phyloP scores from a whole-genome alignment of 2,888 invertebrate genomes.

The Aphidius colemani region DNA sequence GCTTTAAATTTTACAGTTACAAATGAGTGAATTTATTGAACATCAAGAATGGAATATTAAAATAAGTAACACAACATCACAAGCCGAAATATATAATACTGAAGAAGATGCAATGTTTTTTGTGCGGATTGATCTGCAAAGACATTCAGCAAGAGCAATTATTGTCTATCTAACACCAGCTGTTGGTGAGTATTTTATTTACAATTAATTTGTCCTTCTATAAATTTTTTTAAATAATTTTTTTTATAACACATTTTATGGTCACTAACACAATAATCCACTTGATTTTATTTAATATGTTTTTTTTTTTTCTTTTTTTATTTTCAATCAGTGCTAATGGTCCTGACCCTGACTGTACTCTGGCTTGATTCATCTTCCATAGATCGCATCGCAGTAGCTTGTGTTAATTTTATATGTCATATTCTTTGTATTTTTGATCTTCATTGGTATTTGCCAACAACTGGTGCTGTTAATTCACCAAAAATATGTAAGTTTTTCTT shows the following conservation, averaged over 20 bases:
- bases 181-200: conserved; percentile 49
- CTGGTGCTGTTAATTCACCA: conserved; percentile 65
- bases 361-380: conserved; percentile 65
- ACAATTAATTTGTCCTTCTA: neutral
- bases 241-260: conserved; percentile 7
- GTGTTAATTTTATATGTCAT: conserved; percentile 68
- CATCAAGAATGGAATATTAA: conserved; percentile 68
- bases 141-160: conserved; percentile 66
- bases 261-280: neutral
- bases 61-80: conserved; percentile 58
- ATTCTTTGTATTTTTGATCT: conserved; percentile 66
- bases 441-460: conserved; percentile 66
- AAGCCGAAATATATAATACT: conserved; percentile 62
- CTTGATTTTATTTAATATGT: conserved; percentile 3
- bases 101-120: conserved; percentile 62
- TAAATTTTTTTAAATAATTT: conserved; percentile 7
- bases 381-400: conserved; percentile 64
- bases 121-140: conserved; percentile 64
- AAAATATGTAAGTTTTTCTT: conserved; percentile 61
- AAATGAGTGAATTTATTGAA: conserved; percentile 61
- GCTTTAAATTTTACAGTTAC: too few relatives aligned
- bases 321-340: conserved; percentile 60
- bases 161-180: conserved; percentile 65
- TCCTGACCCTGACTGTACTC: conserved; percentile 65
- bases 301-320: conserved; percentile 10